Evolutionary conservation across 2,888 invertebrate species (phyloP).

Genomic region (Augochlorella aurata): DNA sequence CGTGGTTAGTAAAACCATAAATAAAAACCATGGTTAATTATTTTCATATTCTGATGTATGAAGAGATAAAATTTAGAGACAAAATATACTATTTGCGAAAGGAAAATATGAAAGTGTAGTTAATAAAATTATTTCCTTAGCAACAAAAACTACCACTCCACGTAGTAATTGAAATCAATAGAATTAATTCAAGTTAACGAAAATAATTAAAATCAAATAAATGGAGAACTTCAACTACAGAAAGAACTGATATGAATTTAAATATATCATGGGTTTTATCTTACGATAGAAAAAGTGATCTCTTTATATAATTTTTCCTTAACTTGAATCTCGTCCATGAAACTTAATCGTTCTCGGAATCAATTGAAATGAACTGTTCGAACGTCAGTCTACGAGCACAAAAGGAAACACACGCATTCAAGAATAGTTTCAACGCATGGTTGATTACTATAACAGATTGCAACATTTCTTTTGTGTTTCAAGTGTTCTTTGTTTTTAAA

Average conservation of each 20-base stretch:
- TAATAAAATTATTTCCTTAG: not conserved
- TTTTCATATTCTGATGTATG: not conserved
- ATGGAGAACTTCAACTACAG: not conserved
- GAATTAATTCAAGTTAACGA: not conserved
- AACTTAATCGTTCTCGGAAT: slow-evolving; percentile 17
- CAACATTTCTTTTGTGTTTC: slow-evolving; percentile 11
- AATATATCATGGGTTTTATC: not conserved
- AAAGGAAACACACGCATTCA: slow-evolving; percentile 14
- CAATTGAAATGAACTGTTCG: slow-evolving; percentile 22
- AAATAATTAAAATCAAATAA: not conserved
- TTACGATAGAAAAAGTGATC: not conserved
- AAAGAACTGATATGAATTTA: not conserved
- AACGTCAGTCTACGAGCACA: slow-evolving; percentile 6
- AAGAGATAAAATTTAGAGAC: not conserved
- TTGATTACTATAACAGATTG: slow-evolving; percentile 22
- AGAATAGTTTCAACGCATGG: slow-evolving; percentile 30
- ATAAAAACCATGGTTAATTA: not conserved
- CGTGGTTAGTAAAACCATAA: too few species aligned
- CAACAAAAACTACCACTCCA: not conserved
- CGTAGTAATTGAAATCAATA: not conserved
- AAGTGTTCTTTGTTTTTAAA: not conserved
- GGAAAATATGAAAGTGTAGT: not conserved
- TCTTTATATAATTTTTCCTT: not conserved
- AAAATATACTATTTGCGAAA: not conserved
- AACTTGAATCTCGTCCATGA: not conserved